Conservation (phyloP, 37 sponge, comb jelly and placozoan species). For the Halichondria panicea region DNA sequence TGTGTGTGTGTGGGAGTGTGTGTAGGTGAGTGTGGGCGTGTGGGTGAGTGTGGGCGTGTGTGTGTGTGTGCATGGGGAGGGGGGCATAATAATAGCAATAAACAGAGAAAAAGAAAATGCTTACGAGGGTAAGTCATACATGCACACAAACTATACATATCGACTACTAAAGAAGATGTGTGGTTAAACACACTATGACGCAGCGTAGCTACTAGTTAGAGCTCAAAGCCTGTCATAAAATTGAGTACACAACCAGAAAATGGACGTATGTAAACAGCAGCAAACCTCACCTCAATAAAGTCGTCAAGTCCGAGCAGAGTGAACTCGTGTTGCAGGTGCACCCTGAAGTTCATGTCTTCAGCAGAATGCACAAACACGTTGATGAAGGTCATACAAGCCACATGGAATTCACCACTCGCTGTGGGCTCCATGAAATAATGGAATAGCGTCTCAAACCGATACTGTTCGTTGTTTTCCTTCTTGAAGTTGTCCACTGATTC, state of each 20-base stretch:
- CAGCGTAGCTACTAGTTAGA: too few relatives aligned
- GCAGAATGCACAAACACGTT: constrained; percentile 77
- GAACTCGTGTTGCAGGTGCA: constrained; percentile 84
- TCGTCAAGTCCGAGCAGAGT: constrained; percentile 73
- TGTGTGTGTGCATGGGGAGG: not conserved
- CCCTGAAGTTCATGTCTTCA: constrained; percentile 81
- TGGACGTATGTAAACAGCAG: not conserved
- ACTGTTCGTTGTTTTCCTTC: constrained; percentile 32
- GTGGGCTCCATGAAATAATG: constrained; percentile 39
- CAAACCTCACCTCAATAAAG: constrained; percentile 51
- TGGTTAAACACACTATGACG: not conserved
- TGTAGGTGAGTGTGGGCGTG: not conserved
- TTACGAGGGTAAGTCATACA: too few relatives aligned
- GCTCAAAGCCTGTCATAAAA: too few relatives aligned
- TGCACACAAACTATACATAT: too few relatives aligned
- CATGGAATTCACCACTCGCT: constrained; percentile 45
- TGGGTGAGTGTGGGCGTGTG: constrained; percentile 3
- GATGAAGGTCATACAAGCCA: constrained; percentile 82
- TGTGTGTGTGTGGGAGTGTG: not conserved
- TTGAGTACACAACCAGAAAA: too few relatives aligned
- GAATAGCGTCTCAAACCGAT: constrained; percentile 63
- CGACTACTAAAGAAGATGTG: not conserved
- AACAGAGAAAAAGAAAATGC: too few relatives aligned
- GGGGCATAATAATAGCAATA: not conserved
- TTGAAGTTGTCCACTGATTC: constrained; percentile 81